Percentiles rank a stretch among this genome's conserved stretches.
Conservation (phyloP, 2,888 invertebrate genomes). For the Seira musarum region DNA sequence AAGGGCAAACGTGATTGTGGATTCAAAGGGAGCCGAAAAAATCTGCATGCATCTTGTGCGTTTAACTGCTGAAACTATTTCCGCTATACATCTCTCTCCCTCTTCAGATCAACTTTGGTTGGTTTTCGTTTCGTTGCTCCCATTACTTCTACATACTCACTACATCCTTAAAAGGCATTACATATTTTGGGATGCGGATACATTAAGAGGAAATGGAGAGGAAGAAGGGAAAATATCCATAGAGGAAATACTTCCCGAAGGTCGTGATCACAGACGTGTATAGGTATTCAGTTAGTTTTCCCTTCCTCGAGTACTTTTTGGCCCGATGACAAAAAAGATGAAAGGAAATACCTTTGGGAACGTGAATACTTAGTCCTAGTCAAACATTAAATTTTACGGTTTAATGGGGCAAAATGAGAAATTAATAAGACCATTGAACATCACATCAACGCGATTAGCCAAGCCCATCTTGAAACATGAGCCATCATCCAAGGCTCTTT, state of each 20-base stretch:
- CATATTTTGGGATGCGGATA: conserved; percentile 13
- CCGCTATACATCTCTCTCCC: not conserved
- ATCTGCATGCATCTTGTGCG: conserved; percentile 7
- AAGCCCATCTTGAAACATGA: not conserved
- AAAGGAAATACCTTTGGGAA: conserved; percentile 1
- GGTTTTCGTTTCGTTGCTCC: too few species aligned
- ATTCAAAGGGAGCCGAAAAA: not conserved
- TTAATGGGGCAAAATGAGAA: conserved; percentile 1
- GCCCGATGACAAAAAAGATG: conserved; percentile 1
- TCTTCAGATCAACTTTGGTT: too few species aligned
- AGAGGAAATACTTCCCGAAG: conserved; percentile 28
- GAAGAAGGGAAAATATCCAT: conserved; percentile 15
- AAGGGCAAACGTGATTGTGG: not conserved
- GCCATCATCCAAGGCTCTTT: not conserved
- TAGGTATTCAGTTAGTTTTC: conserved; percentile 28
- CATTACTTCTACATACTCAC: not conserved
- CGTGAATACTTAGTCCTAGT: not conserved
- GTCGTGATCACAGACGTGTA: conserved; percentile 20
- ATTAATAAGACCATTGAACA: not conserved
- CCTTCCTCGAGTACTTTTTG: conserved; percentile 9
- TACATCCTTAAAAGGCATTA: not conserved
- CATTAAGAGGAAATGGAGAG: conserved; percentile 37
- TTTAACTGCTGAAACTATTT: not conserved
- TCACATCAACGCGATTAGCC: not conserved
- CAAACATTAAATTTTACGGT: not conserved